Conservation (phyloP, 2,888 invertebrate genomes). For the Drosophila rellima region DNA sequence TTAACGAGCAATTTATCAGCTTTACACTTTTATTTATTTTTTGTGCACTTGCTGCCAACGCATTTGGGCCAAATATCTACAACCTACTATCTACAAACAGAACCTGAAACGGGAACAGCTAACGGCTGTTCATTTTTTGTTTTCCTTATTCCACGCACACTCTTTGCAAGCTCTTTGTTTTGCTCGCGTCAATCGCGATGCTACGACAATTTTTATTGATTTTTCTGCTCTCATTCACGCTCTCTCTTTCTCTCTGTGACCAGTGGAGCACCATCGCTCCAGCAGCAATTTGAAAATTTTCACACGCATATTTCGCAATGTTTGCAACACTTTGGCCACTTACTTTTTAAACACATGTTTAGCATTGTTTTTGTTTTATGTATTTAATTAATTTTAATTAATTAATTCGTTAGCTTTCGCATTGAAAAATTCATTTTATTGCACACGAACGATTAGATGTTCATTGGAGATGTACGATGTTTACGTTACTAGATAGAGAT, state of each 20-base stretch:
- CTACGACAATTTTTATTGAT: slow-evolving; percentile 75
- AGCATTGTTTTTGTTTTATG: slow-evolving; percentile 44
- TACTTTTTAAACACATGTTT: slow-evolving; percentile 56
- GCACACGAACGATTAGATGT: slow-evolving; percentile 36
- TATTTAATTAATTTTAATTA: slow-evolving; percentile 40
- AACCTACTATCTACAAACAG: slow-evolving; percentile 9
- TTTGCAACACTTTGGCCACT: slow-evolving; percentile 37
- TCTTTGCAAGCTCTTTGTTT: slow-evolving; percentile 69
- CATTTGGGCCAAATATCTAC: slow-evolving; percentile 60
- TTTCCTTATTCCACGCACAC: slow-evolving; percentile 42
- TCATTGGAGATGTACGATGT: slow-evolving; percentile 47
- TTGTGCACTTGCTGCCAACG: slow-evolving; percentile 49
- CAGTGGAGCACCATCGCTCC: slow-evolving; percentile 49
- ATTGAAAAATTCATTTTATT: slow-evolving; percentile 49
- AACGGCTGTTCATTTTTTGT: slow-evolving; percentile 53
- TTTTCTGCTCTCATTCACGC: slow-evolving; percentile 64
- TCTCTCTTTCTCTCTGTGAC: slow-evolving; percentile 27
- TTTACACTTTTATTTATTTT: slow-evolving; percentile 1
- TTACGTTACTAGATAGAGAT: slow-evolving; percentile 35
- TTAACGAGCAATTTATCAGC: slow-evolving; percentile 14
- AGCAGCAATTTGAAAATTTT: slow-evolving; percentile 57
- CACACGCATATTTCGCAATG: slow-evolving; percentile 31
- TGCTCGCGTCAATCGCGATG: slow-evolving; percentile 76
- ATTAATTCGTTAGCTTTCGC: slow-evolving; percentile 48
- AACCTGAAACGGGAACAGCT: slow-evolving; percentile 34